These are phyloP conservation scores for Monopterus albus DNA, from an alignment of 2,113 vertebrate species.

Conservation along the genomic window DNA sequence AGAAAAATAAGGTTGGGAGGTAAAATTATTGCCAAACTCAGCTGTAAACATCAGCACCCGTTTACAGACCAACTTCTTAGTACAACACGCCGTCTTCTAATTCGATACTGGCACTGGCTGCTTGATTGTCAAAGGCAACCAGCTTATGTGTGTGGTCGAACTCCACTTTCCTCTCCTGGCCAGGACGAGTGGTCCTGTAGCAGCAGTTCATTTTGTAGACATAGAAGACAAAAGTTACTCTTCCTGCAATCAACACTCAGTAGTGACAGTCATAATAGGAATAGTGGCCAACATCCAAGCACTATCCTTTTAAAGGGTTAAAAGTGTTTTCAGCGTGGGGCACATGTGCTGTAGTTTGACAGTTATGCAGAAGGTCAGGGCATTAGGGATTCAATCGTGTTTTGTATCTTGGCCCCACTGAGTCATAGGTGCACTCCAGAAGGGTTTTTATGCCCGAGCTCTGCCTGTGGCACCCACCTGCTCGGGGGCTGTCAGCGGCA, in stretches of 20 bases:
- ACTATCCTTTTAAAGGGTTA: slow-evolving; percentile 1
- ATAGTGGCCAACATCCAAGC: not conserved
- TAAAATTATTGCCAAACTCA: too few species aligned
- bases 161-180: not conserved
- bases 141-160: not conserved
- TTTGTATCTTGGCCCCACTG: slow-evolving; percentile 18
- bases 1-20: too few species aligned
- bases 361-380: slow-evolving; percentile 35
- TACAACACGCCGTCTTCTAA: too few species aligned
- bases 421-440: slow-evolving; percentile 53
- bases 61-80: too few species aligned
- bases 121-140: not conserved
- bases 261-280: too few species aligned
- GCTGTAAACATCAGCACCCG: too few species aligned
- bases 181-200: not conserved
- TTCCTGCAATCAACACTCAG: too few species aligned
- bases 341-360: slow-evolving; percentile 1
- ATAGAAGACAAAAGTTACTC: too few species aligned
- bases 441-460: slow-evolving; percentile 57
- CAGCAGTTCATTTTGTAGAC: not conserved
- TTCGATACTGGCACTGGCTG: too few species aligned
- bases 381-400: slow-evolving; percentile 9
- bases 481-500: slow-evolving; percentile 49
- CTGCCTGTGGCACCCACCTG: slow-evolving; percentile 47
- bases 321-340: not conserved